Evolutionary conservation across 2,888 invertebrate species (phyloP), one percentile per base, ranked within the genome.

Genomic region (Stenotaenia linearis): DNA sequence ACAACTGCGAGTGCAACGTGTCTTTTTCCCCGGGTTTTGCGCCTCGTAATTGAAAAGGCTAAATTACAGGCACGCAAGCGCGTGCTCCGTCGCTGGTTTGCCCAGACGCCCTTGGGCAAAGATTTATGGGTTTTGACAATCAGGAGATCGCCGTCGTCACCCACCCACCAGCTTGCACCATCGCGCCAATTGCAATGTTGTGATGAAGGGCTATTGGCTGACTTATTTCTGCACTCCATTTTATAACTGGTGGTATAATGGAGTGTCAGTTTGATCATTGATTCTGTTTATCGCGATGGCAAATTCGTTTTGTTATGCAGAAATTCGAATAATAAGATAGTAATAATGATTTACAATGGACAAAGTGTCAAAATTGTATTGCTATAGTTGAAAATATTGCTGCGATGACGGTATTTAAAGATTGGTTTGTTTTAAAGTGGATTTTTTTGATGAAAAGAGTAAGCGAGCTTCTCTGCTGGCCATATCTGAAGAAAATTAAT

Each of bases 101-200:
- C 23, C 56, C 56, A 56, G 56, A 56, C 56, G 56, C 56, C 56
- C 56, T 56, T 56, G 56, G 23, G 56, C 56, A 56, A 56, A 56
- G 56, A 56, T 56, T 56, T 56, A 56, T 56, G 56, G 56, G 18
- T 56, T 56, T 56, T 56, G 56, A 56, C 56, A 56, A 56, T 56
- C 56, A 56, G 56, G 56, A 56, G 56, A 56, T 56, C 56, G 56
- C 56, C 56, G 56, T 23, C 56, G 56, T 56, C 56, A 56, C n/a
- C 56, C 56, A 56, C 56, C 56, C 56, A 56, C 40, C 40, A 12
- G 40, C 40, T n/a, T 40, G n/a, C 15, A 40, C 40, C 40, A 40
- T 40, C 40, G n/a, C 56, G 56, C 56, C 56, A 56, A 56, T 56
- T 23, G 56, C 56, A 56, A 9, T 56, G 56, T 56, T 56, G 56